Evolutionary conservation across 35 echinoderm and acorn worm genomes (phyloP), one percentile per base, ranked within the genome.

Genomic region (Apostichopus californicus): DNA sequence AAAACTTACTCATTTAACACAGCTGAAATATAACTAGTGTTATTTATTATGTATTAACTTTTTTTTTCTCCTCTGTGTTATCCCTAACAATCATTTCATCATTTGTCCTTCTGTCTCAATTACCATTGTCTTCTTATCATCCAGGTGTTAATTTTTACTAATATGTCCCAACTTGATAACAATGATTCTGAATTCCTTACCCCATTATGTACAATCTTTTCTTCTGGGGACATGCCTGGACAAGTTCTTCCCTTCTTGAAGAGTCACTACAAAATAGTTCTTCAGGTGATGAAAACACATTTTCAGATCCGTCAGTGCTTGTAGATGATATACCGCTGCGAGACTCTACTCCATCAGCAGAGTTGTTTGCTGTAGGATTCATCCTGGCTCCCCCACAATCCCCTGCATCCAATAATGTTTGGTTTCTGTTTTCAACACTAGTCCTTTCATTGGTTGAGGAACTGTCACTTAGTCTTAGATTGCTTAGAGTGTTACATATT

Each of bases 401-500:
- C 7, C 80, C 52, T 83, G 52, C 46, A 46, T 56, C 53, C 80
- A 55, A 17, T 11, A 13, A 46, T 46, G 55, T 55, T 11, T 15
- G 9, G 18, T 55, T 53, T 53, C 34, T 55, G 46, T 14, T 56
- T 55, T 83, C 25, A 55, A 13, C 77, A 55, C 80, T 46, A 46
- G 34, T 46, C 34, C 34, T 56, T 17, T 83, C 80, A 55, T 53
- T 83, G 8, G 53, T 83, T 55, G 80, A 83, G 46, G 80, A 83
- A 53, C 80, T 83, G 7, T 55, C 80, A 55, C 80, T 83, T 9
- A 83, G 7, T 55, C 18, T 13, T 15, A 83, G 55, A 10, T 53
- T 18, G 55, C 80, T 83, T 9, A 83, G 55, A 83, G 25, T 83
- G 46, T 83, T 56, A 55, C 80, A 83, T 2, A 83, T 25, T 25